A percentile compares a stretch with the other conserved stretches of the same genome.
These are phyloP conservation scores for Terebella lapidaria DNA, from an alignment of 2,888 invertebrate genomes.

Conservation along the genomic window DNA sequence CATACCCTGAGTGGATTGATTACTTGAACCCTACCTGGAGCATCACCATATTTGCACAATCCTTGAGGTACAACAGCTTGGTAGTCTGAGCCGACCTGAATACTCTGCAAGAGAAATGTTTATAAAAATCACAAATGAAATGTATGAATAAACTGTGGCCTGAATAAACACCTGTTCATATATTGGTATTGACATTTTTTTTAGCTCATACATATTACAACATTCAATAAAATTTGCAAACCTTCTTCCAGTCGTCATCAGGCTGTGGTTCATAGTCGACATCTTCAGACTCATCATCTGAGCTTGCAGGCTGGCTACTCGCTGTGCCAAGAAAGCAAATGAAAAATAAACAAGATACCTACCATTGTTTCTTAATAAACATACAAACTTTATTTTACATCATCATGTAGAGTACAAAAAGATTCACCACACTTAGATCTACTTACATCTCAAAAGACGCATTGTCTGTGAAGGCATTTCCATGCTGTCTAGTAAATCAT, in stretches of 20 bases:
- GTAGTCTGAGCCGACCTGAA: constrained; percentile 90
- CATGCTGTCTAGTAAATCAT: constrained; percentile 45
- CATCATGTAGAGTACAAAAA: background rate
- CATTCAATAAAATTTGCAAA: constrained; percentile 22
- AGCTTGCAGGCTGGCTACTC: constrained; percentile 34
- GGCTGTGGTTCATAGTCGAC: constrained; percentile 46
- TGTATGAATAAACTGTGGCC: background rate
- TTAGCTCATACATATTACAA: background rate
- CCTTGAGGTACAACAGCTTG: constrained; percentile 92
- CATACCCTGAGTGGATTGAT: too few relatives aligned
- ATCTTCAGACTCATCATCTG: constrained; percentile 60
- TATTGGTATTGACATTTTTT: background rate
- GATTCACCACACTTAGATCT: background rate
- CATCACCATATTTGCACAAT: constrained; percentile 85
- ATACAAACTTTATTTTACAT: background rate
- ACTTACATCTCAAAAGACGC: constrained; percentile 60
- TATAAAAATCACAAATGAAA: background rate
- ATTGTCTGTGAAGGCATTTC: constrained; percentile 51
- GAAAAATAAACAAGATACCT: too few relatives aligned
- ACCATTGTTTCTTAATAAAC: too few relatives aligned
- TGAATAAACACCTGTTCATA: too few relatives aligned
- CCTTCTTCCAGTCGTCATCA: constrained; percentile 67
- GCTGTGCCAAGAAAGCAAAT: constrained; percentile 9
- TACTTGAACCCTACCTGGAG: constrained; percentile 54
- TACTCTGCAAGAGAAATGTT: constrained; percentile 60